These are phyloP conservation scores for Drosophila melanica DNA, from an alignment of 1,140 invertebrate genomes.

Conservation along the genomic window DNA sequence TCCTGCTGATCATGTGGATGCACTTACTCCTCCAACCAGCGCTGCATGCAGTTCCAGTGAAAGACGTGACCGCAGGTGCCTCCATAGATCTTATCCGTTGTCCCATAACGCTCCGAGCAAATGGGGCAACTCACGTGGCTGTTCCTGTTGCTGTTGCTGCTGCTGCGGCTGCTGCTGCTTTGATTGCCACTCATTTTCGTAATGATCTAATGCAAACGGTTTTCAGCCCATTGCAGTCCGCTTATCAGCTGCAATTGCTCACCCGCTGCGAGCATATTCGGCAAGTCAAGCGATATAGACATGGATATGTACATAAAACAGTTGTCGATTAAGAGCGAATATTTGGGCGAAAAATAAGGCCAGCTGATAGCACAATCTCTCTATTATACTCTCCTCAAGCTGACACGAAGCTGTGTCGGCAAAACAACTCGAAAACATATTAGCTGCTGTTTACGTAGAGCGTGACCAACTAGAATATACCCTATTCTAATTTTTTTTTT, in stretches of 20 bases:
- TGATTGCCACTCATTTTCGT: slow-evolving; percentile 22
- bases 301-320: neutral
- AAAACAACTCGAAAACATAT: no score
- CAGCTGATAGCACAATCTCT: slow-evolving; percentile 1
- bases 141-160: neutral
- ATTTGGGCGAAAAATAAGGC: slow-evolving; percentile 15
- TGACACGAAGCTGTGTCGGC: no score
- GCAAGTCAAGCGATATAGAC: neutral
- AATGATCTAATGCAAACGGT: slow-evolving; percentile 1
- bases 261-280: neutral
- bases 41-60: slow-evolving; percentile 55
- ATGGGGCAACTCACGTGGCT: slow-evolving; percentile 47
- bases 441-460: no score
- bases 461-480: no score
- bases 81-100: slow-evolving; percentile 47
- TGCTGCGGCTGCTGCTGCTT: neutral
- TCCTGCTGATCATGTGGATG: no score
- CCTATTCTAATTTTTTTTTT: no score
- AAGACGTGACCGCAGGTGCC: slow-evolving; percentile 65
- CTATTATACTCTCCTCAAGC: no score
- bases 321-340: slow-evolving; percentile 6
- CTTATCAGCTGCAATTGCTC: slow-evolving; percentile 25
- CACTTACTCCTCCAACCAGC: slow-evolving; percentile 62
- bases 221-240: neutral
- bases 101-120: slow-evolving; percentile 53